Evolutionary conservation across 2,113 vertebrate species (phyloP).

Genomic region (Aphyosemion australe): DNA sequence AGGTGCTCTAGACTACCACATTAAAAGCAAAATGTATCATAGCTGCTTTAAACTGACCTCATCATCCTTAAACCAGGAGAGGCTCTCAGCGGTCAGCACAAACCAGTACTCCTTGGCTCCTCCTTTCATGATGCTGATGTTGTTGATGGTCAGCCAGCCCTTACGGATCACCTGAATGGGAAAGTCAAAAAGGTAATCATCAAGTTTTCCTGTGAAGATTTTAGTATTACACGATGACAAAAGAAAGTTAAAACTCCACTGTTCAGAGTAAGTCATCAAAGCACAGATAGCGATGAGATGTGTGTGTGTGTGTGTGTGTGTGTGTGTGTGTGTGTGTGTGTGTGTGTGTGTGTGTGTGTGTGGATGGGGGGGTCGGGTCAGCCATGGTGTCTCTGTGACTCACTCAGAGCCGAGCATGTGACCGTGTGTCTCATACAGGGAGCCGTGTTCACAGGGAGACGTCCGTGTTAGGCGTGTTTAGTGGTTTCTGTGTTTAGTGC

Average conservation of each 20-base stretch:
- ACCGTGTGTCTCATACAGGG: too few species aligned
- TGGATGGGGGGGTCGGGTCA: conserved; percentile 31
- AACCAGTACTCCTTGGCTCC: conserved; percentile 93
- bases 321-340: too few species aligned
- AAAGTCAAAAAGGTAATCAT: background rate
- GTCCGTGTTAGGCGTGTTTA: conserved; percentile 51
- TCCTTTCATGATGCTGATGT: conserved; percentile 92
- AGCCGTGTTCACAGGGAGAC: conserved; percentile 46
- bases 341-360: too few species aligned
- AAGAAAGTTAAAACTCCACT: too few species aligned
- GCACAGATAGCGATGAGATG: conserved; percentile 28
- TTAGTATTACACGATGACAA: too few species aligned
- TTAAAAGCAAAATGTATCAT: background rate
- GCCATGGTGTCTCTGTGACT: conserved; percentile 28
- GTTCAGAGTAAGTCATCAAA: conserved; percentile 4
- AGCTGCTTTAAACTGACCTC: conserved; percentile 75
- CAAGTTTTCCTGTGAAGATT: background rate
- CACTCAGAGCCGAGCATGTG: conserved; percentile 24
- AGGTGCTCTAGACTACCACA: too few species aligned
- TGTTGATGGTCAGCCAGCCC: conserved; percentile 94
- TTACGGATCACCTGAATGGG: conserved; percentile 89
- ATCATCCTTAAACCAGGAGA: conserved; percentile 92
- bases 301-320: background rate
- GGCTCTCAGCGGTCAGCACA: conserved; percentile 87
- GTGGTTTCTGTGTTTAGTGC: conserved; percentile 58